Percentiles rank a stretch among this genome's conserved stretches.
These are phyloP conservation scores for Halichondria panicea DNA, from an alignment of 37 sponge, comb jelly and placozoan genomes.

Conservation along the genomic window DNA sequence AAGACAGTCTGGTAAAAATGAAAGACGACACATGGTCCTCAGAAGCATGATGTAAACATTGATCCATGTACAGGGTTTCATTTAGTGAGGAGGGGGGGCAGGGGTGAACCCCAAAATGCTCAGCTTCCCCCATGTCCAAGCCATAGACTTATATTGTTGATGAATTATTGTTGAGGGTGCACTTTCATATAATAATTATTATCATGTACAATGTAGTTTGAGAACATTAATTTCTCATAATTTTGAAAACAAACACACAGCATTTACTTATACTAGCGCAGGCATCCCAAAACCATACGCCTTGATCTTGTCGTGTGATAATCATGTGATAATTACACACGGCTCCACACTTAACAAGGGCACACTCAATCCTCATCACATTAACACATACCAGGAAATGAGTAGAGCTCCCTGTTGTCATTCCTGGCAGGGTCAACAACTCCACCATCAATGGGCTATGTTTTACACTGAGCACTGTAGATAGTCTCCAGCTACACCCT, in stretches of 20 bases:
- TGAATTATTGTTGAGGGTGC: too few relatives aligned
- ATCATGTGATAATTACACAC: too few relatives aligned
- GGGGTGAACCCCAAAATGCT: too few relatives aligned
- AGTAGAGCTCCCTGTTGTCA: conserved; percentile 51
- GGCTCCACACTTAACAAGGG: too few relatives aligned
- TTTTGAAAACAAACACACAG: not conserved
- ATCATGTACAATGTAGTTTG: not conserved
- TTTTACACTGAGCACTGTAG: conserved; percentile 43
- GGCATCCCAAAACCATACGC: not conserved
- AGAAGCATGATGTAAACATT: too few relatives aligned
- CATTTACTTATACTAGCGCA: not conserved
- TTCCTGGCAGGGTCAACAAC: not conserved
- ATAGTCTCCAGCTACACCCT: conserved; percentile 55
- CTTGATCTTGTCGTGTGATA: not conserved
- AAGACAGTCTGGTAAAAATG: too few relatives aligned
- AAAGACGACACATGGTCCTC: too few relatives aligned
- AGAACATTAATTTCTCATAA: not conserved
- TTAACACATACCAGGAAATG: conserved; percentile 40
- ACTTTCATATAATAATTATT: too few relatives aligned
- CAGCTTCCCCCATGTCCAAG: too few relatives aligned
- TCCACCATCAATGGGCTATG: conserved; percentile 86
- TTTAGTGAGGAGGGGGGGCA: too few relatives aligned
- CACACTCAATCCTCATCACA: not conserved
- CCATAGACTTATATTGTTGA: too few relatives aligned
- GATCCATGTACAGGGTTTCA: too few relatives aligned